These are phyloP conservation scores for Chromis chromis DNA, from an alignment of 2,797 vertebrate genomes.

Conservation along the genomic window DNA sequence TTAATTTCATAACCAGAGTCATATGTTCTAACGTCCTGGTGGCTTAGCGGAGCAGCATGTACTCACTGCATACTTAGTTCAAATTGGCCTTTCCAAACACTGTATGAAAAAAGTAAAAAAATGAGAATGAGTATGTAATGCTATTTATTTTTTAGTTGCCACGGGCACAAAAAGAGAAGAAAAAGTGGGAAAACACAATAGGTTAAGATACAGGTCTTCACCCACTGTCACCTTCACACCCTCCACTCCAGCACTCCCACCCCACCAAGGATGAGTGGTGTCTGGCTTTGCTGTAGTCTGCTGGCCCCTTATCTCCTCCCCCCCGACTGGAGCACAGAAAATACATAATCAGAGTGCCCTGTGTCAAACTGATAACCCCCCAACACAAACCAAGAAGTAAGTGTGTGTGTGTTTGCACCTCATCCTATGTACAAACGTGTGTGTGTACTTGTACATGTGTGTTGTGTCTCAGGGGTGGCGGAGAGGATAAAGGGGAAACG, in stretches of 20 bases:
- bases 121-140: neutral
- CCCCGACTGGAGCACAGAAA: conserved; percentile 71
- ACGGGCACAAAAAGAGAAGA: neutral
- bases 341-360: conserved; percentile 78
- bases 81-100: conserved; percentile 21
- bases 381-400: conserved; percentile 49
- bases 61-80: conserved; percentile 20
- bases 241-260: conserved; percentile 27
- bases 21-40: conserved; percentile 50
- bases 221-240: conserved; percentile 46
- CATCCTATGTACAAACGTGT: conserved; percentile 6
- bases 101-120: neutral
- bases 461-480: conserved; percentile 61
- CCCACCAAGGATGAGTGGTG: conserved; percentile 56
- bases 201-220: conserved; percentile 44
- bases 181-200: conserved; percentile 33
- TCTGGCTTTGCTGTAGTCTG: conserved; percentile 67
- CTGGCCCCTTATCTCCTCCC: conserved; percentile 68
- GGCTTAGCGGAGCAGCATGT: conserved; percentile 33
- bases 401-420: conserved; percentile 11
- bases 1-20: conserved; percentile 72
- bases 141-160: conserved; percentile 4
- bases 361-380: conserved; percentile 81
- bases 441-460: conserved; percentile 44
- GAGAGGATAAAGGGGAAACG: conserved; percentile 61